Percentiles rank a stretch among this genome's conserved stretches.
phyloP scores from a whole-genome alignment of 2,797 vertebrate species.

The Danio kyathit region DNA sequence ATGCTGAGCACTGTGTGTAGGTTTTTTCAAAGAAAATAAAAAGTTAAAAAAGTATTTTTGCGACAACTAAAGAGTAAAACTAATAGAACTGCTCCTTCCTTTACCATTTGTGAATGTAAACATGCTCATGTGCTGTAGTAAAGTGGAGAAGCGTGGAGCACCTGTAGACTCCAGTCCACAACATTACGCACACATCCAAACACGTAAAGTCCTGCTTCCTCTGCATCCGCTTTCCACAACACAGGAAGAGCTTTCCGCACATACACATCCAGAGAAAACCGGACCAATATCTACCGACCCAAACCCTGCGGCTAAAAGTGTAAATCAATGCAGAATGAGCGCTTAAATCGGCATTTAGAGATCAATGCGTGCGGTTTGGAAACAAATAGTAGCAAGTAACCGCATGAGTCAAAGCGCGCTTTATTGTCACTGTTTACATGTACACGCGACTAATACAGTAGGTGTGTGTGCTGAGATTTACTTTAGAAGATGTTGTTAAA shows the following conservation, averaged over 20 bases:
- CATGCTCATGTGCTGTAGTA: neutral
- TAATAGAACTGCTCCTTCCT: neutral
- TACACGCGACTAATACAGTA: conserved; percentile 17
- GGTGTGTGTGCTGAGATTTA: conserved; percentile 4
- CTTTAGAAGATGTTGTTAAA: neutral
- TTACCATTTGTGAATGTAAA: neutral
- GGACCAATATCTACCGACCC: neutral
- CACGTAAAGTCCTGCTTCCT: conserved; percentile 56
- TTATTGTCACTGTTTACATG: conserved; percentile 32
- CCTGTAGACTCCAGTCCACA: conserved; percentile 48
- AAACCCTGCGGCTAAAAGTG: neutral
- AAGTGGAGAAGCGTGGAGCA: conserved; percentile 10
- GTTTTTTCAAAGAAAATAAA: too few relatives aligned
- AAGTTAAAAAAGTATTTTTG: neutral
- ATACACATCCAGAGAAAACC: neutral
- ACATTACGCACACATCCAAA: conserved; percentile 32
- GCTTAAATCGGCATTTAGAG: conserved; percentile 26
- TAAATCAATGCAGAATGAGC: conserved; percentile 5
- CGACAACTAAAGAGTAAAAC: neutral
- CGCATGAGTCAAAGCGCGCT: neutral
- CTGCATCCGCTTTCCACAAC: conserved; percentile 67
- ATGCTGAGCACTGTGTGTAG: too few relatives aligned
- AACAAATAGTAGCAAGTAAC: conserved; percentile 18
- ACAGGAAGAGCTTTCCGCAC: conserved; percentile 55
- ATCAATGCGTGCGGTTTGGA: conserved; percentile 16